Evolutionary conservation across 2,113 vertebrate species (phyloP), one percentile per base, ranked within the genome.

Genomic region (Dicrurus megarhynchus): DNA sequence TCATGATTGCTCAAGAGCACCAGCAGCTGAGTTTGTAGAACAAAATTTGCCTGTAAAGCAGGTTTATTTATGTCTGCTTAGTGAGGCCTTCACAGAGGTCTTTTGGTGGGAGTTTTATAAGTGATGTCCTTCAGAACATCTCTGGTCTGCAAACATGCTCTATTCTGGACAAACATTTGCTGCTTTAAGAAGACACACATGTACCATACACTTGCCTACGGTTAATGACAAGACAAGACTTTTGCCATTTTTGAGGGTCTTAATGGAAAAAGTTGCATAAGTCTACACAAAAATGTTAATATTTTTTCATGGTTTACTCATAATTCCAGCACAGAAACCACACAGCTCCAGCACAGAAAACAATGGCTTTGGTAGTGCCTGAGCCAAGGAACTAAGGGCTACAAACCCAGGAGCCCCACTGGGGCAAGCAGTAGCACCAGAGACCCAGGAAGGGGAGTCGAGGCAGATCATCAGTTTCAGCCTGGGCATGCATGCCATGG

Each of bases 191-290:
- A 42, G 71, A 59, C 16, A 70, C 27, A 42, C 27, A 16, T 10
- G 12, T 16, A 41, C 46, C 50, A 20, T 55, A 28, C 1, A 0
- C 27, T 84, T 81, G 44, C 8, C 5, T 44, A 52, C 0, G 0
- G 35, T 64, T 74, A 67, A 63, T 30, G 35, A 28, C 44, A 57
- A 68, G 39, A 44, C 56, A 47, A 91, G 44, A 30, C 37, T 93
- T 88, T 5, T 92, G 56, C 52, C 96, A 81, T 60, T 95, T 96
- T 92, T 86, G 20, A 89, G 71, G 90, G 73, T 84, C 86, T 94
- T 92, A 10, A 69, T 82, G 90, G 96, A 90, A 96, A 95, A 95
- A 77, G 68, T 92, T 95, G 88, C 41, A 3, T 79, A 94, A 95
- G 49, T 56, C 46, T 75, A 71, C 73, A 89, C 12, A 90, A 76